Percentiles rank a stretch among this genome's conserved stretches.
These are phyloP conservation scores for Centrocercus urophasianus DNA, from an alignment of 2,113 vertebrate species.

Conservation along the genomic window DNA sequence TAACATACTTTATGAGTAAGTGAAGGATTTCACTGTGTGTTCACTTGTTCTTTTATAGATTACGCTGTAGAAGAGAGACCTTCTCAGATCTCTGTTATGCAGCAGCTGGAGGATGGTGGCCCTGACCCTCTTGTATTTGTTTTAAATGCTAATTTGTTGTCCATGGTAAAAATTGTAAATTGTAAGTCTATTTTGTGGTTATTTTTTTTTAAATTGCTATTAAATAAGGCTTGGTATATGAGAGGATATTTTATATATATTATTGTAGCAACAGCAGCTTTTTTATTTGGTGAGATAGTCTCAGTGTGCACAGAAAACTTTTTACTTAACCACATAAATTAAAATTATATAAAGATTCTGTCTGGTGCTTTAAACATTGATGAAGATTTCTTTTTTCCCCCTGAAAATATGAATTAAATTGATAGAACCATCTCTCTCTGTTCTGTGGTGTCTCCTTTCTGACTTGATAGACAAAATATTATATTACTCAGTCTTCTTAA, in stretches of 20 bases:
- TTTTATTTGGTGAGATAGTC: not conserved
- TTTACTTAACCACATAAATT: not conserved
- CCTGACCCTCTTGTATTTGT: slow-evolving; percentile 97
- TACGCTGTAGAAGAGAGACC: slow-evolving; percentile 97
- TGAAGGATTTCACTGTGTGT: not conserved
- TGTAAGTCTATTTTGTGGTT: slow-evolving; percentile 85
- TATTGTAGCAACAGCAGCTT: not conserved
- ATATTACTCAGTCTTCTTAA: not conserved
- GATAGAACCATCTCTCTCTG: not conserved
- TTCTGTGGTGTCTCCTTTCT: not conserved
- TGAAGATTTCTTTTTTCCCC: not conserved
- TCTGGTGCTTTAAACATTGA: not conserved
- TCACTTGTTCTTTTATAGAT: slow-evolving; percentile 79
- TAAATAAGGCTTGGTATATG: not conserved
- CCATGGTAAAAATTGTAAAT: slow-evolving; percentile 99
- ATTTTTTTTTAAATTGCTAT: not conserved
- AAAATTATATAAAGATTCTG: not conserved
- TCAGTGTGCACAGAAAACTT: not conserved
- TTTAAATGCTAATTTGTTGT: slow-evolving; percentile 97
- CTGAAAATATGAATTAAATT: not conserved
- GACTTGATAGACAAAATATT: not conserved
- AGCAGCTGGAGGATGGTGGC: slow-evolving; percentile 94
- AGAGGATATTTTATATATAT: not conserved
- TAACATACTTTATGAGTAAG: not conserved
- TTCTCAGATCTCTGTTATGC: slow-evolving; percentile 94